These are phyloP conservation scores for Enteromius mattozi DNA, from an alignment of 2,797 vertebrate genomes.

Conservation along the genomic window DNA sequence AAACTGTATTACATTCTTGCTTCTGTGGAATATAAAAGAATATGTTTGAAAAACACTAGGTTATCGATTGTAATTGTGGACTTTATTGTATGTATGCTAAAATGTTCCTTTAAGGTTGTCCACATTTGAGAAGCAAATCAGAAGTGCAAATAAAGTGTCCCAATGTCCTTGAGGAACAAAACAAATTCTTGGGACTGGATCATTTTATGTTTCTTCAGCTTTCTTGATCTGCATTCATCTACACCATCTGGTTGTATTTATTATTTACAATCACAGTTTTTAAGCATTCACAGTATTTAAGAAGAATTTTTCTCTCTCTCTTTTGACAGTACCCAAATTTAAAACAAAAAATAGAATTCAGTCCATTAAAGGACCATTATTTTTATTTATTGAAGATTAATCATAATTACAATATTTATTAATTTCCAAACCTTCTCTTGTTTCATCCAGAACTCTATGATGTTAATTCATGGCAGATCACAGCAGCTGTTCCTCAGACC, in stretches of 20 bases:
- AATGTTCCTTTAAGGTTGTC: background rate
- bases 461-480: background rate
- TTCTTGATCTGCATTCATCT: background rate
- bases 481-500: background rate
- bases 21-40: background rate
- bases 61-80: background rate
- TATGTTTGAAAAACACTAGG: background rate
- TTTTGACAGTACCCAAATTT: no score
- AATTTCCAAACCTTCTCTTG: background rate
- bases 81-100: background rate
- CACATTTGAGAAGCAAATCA: slow-evolving; percentile 5
- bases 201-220: background rate
- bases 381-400: background rate
- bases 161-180: background rate
- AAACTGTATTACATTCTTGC: background rate
- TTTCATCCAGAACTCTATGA: background rate
- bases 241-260: background rate
- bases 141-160: background rate
- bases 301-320: no score
- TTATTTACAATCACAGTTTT: background rate
- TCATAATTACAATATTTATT: background rate
- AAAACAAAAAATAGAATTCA: no score
- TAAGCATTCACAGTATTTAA: no score
- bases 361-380: no score
- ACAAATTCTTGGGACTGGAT: background rate